phyloP scores from a whole-genome alignment of 2,888 invertebrate species.

The Cerastoderma edule region DNA sequence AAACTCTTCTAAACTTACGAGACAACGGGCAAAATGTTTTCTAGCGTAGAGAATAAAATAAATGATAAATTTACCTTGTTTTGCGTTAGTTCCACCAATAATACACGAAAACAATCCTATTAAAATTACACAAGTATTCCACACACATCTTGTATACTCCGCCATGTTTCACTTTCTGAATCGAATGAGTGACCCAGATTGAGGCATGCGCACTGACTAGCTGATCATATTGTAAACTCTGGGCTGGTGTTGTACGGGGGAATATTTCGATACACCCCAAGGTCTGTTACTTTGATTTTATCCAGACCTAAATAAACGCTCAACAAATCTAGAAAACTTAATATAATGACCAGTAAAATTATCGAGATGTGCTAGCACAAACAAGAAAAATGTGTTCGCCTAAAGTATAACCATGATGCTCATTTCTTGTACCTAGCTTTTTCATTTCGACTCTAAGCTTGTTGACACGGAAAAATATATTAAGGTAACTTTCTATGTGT shows the following conservation, averaged over 20 bases:
- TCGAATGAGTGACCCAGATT: conserved; percentile 34
- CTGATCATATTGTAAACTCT: conserved; percentile 27
- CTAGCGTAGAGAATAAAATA: not conserved
- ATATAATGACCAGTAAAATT: too few relatives aligned
- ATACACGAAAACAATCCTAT: conserved; percentile 51
- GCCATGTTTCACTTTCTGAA: conserved; percentile 54
- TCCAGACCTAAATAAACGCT: too few relatives aligned
- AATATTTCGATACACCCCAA: too few relatives aligned
- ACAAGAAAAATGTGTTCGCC: too few relatives aligned
- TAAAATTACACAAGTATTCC: conserved; percentile 50
- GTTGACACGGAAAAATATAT: too few relatives aligned
- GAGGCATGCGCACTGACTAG: conserved; percentile 52
- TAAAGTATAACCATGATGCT: too few relatives aligned
- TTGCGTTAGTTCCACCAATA: conserved; percentile 33
- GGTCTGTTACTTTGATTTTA: too few relatives aligned
- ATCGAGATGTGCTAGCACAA: too few relatives aligned
- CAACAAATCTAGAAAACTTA: too few relatives aligned
- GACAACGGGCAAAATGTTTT: not conserved
- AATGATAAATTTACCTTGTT: conserved; percentile 33
- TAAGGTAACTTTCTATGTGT: too few relatives aligned
- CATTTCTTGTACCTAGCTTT: too few relatives aligned
- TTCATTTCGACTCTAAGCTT: too few relatives aligned
- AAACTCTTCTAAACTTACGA: not conserved
- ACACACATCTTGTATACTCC: conserved; percentile 49
- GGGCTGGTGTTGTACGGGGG: conserved; percentile 30